Percentiles rank a stretch among this genome's conserved stretches.
These are phyloP conservation scores for Rhynchotus rufescens DNA, from an alignment of 2,797 vertebrate genomes.

Conservation along the genomic window DNA sequence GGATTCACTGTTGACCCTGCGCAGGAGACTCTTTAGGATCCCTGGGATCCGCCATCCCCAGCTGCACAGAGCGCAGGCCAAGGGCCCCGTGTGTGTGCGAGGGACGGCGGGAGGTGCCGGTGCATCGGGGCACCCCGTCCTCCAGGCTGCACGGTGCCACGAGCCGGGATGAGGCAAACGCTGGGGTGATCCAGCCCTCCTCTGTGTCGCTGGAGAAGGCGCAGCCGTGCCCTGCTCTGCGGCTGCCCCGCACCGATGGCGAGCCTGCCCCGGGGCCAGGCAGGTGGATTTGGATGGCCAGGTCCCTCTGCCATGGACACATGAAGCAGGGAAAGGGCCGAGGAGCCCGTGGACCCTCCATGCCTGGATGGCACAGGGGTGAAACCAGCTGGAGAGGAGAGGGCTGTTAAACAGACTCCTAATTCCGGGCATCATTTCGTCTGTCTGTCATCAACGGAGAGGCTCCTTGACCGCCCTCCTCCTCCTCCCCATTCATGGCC, in stretches of 20 bases:
- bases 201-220: too few relatives aligned
- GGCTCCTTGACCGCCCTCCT: background rate
- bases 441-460: background rate
- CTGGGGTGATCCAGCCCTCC: too few relatives aligned
- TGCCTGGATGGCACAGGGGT: background rate
- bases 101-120: rapidly evolving
- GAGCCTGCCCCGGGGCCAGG: too few relatives aligned
- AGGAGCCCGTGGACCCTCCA: background rate
- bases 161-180: too few relatives aligned
- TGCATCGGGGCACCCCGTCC: too few relatives aligned
- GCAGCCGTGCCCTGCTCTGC: too few relatives aligned
- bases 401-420: background rate
- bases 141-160: too few relatives aligned
- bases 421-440: background rate
- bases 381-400: background rate
- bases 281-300: background rate
- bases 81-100: too few relatives aligned
- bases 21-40: background rate
- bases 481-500: background rate
- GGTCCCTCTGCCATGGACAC: background rate
- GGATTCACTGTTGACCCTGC: background rate
- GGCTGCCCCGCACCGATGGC: too few relatives aligned
- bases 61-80: too few relatives aligned
- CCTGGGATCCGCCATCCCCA: background rate
- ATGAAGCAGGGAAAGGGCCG: background rate